Percentiles rank a stretch among this genome's conserved stretches.
Evolutionary conservation across 2,797 vertebrate genomes (phyloP).

Genomic region (Neomorphus geoffroyi): DNA sequence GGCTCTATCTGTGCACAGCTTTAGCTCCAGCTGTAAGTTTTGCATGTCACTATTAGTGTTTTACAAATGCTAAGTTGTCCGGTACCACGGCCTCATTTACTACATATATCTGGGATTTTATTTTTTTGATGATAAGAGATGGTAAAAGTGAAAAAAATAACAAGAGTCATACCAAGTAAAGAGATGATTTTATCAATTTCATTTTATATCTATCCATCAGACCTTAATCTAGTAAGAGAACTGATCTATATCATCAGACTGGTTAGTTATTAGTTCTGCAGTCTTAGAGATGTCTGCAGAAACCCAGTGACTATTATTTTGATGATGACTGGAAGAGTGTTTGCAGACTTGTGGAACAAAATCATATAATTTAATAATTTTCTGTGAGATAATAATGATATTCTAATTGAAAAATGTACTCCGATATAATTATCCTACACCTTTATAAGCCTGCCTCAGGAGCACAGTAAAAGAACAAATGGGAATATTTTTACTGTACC

Average conservation of each 20-base stretch:
- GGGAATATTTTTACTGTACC: background rate
- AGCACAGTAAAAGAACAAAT: background rate
- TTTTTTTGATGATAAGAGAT: background rate
- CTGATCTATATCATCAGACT: background rate
- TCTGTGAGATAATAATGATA: background rate
- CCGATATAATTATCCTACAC: background rate
- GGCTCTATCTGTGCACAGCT: background rate
- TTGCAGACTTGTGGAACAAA: constrained; percentile 24
- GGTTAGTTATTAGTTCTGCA: background rate
- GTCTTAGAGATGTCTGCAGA: background rate
- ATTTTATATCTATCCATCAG: background rate
- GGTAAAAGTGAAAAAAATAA: background rate
- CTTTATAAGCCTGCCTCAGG: background rate
- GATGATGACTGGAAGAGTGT: background rate
- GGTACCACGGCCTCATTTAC: background rate
- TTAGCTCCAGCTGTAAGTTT: background rate
- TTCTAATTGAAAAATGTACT: constrained; percentile 39
- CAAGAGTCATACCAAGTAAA: background rate
- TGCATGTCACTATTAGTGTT: background rate
- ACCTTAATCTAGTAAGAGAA: background rate
- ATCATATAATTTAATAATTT: background rate
- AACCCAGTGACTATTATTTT: background rate
- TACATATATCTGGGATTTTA: background rate
- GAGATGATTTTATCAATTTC: background rate
- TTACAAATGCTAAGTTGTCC: background rate